These are phyloP conservation scores for Habroteleia sp. DNA, from an alignment of 2,888 invertebrate genomes.

Conservation along the genomic window DNA sequence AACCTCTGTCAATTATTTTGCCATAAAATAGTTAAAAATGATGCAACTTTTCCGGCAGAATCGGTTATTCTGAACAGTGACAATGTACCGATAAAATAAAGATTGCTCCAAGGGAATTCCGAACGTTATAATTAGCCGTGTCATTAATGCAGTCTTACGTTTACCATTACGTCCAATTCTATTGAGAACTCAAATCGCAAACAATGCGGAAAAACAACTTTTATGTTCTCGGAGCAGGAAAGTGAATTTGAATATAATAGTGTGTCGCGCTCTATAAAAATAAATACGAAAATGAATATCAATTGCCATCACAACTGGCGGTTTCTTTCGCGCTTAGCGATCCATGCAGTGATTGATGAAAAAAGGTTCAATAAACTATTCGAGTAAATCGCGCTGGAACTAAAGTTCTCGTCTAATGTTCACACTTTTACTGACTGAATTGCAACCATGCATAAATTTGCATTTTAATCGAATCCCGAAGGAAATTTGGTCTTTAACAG, in stretches of 20 bases:
- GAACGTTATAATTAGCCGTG: conserved; percentile 31
- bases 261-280: conserved; percentile 21
- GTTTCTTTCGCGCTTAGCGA: conserved; percentile 1
- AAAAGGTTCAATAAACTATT: conserved; percentile 16
- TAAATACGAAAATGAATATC: conserved; percentile 26
- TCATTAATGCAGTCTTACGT: conserved; percentile 34
- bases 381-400: conserved; percentile 5
- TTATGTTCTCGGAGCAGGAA: conserved; percentile 27
- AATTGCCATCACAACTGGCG: conserved; percentile 26
- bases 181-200: conserved; percentile 30
- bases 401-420: conserved; percentile 11
- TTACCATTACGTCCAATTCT: conserved; percentile 34
- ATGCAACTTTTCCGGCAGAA: no score
- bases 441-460: conserved; percentile 13
- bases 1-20: no score
- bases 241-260: conserved; percentile 53
- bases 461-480: conserved; percentile 15
- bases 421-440: conserved; percentile 27
- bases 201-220: conserved; percentile 28
- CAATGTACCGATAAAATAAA: conserved; percentile 23
- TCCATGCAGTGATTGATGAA: conserved; percentile 4
- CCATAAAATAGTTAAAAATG: no score
- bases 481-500: no score
- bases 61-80: no score
- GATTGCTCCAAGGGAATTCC: conserved; percentile 6